Percentiles rank a stretch among this genome's conserved stretches.
Conservation (phyloP, 2,113 vertebrate genomes). For the Rhinoptilus africanus region DNA sequence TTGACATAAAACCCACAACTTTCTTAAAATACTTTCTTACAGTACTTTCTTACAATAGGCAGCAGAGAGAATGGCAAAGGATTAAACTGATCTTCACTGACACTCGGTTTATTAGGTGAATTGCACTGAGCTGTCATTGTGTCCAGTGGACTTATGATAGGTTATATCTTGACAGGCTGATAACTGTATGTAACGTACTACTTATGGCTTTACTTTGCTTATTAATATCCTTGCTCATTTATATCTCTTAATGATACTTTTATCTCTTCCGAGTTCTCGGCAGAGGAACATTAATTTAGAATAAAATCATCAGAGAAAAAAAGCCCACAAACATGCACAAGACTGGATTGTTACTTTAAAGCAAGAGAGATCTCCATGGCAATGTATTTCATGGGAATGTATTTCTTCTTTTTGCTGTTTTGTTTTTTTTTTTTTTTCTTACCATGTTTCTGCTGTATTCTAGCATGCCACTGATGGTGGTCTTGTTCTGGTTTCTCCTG, state of each 20-base stretch:
- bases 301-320: neutral
- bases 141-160: neutral
- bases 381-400: neutral
- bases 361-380: neutral
- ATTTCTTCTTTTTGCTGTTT: neutral
- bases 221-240: too few species aligned
- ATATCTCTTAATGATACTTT: neutral
- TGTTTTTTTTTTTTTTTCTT: neutral
- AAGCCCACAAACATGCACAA: neutral
- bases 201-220: neutral
- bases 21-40: too few species aligned
- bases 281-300: neutral
- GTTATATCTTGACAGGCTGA: neutral
- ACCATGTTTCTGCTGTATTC: neutral
- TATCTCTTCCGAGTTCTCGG: neutral
- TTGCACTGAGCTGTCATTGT: neutral
- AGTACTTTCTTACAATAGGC: neutral
- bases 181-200: neutral
- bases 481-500: neutral
- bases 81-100: neutral
- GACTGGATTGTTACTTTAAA: neutral
- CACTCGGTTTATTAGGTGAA: neutral
- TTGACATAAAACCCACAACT: neutral
- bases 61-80: neutral
- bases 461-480: neutral